A percentile compares a stretch with the other conserved stretches of the same genome.
Evolutionary conservation across 2,113 vertebrate genomes (phyloP).

Genomic region (Nesogale talazaci): DNA sequence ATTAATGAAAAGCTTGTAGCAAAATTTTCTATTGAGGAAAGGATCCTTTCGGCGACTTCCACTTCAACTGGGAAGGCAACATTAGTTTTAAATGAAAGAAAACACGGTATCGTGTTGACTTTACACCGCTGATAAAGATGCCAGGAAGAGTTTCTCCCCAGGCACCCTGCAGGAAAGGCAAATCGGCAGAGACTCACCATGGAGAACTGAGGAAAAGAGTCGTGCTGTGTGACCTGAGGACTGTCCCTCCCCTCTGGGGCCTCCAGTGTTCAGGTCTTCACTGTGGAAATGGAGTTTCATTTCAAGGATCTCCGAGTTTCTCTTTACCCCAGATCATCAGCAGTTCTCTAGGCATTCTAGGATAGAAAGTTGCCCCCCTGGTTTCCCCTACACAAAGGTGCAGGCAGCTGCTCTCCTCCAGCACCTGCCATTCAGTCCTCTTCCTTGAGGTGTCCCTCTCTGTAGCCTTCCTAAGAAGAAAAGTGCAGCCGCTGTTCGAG

Average conservation of each 20-base stretch:
- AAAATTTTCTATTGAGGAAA: constrained; percentile 83
- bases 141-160: constrained; percentile 61
- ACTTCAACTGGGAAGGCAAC: constrained; percentile 81
- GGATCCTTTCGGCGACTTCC: constrained; percentile 80
- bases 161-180: constrained; percentile 29
- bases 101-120: constrained; percentile 78
- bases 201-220: constrained; percentile 20
- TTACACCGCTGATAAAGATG: constrained; percentile 67
- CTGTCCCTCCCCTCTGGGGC: not conserved
- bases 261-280: constrained; percentile 19
- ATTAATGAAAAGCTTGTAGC: constrained; percentile 87
- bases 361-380: not conserved
- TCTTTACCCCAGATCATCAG: not conserved
- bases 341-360: not conserved
- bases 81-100: constrained; percentile 83
- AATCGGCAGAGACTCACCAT: constrained; percentile 51
- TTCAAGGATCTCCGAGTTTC: not conserved
- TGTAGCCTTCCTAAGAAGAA: not conserved
- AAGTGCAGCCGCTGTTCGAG: too few species aligned
- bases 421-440: not conserved
- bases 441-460: not conserved
- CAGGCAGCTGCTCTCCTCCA: not conserved
- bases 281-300: constrained; percentile 14
- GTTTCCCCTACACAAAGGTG: constrained; percentile 3
- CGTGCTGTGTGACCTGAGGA: not conserved